Evolutionary conservation across 2,888 invertebrate species (phyloP), one percentile per base, ranked within the genome.

Genomic region (Pandemis heparana): DNA sequence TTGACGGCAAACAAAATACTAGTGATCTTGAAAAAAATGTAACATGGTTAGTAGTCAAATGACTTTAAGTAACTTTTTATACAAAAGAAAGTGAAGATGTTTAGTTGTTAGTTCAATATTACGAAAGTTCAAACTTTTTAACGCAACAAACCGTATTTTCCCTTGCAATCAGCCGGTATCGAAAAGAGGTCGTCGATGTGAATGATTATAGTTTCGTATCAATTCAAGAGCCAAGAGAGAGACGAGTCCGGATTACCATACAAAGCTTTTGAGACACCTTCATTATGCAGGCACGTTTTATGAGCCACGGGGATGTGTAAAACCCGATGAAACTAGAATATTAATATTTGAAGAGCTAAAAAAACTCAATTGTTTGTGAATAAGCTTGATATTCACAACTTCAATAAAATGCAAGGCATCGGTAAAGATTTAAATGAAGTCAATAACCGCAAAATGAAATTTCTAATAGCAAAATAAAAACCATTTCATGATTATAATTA

Each of bases 191-290:
- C 74, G 41, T 69, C 68, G 53, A 65, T 74, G 43, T 38, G 70
- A 68, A 70, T 70, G 64, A 70, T 70, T 65, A 74, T 74, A 65
- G 69, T 74, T 69, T 70, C 41, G 66, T 16, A 41, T 53, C 64
- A 61, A 74, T 23, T 53, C 64, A 61, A 74, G 74, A 74, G 23
- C 74, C 41, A 65, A 60, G 53, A 10, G 73, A 60, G 53, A 10
- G 73, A 59, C 39, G 39, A 69, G 48, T 39, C 51, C 65, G 43
- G 43, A 74, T 75, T 75, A 73, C 61, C 75, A 75, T 75, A 75
- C 75, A 75, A 75, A 75, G 75, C 70, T 68, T 62, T 64, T 61
- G 69, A 53, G 60, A 53, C 64, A 74, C 64, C 74, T 70, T 74
- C 56, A 73, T 73, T 70, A 70, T 70, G 60, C 69, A 56, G 69